Evolutionary conservation across 2,797 vertebrate genomes (phyloP).

Genomic region (Hoplostethus mediterraneus): DNA sequence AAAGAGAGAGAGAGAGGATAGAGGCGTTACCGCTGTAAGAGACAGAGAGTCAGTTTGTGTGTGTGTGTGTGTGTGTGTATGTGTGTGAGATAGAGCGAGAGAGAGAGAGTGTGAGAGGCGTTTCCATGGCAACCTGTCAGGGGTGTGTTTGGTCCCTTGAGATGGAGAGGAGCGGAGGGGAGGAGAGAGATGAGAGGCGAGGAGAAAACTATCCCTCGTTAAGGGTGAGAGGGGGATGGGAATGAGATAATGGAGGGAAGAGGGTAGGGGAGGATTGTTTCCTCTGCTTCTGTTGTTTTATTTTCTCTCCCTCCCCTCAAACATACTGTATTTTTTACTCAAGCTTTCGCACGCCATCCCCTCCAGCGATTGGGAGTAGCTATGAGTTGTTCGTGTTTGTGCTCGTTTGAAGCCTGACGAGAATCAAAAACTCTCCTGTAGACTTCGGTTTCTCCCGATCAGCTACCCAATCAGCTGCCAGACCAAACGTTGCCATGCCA

Average conservation of each 20-base stretch:
- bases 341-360: constrained; percentile 26
- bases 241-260: constrained; percentile 57
- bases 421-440: not conserved
- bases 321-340: too few species aligned
- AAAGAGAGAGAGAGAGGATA: constrained; percentile 44
- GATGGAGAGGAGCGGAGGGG: constrained; percentile 61
- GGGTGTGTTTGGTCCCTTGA: constrained; percentile 83
- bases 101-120: constrained; percentile 66
- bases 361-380: constrained; percentile 36
- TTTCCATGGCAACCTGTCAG: constrained; percentile 82
- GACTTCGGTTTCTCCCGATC: not conserved
- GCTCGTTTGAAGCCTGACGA: not conserved
- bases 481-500: too few species aligned
- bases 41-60: constrained; percentile 8
- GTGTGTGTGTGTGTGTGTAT: constrained; percentile 9
- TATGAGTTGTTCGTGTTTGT: constrained; percentile 17
- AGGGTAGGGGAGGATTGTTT: constrained; percentile 42
- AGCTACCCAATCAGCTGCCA: not conserved
- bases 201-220: constrained; percentile 76
- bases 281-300: constrained; percentile 43
- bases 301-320: constrained; percentile 9
- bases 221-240: constrained; percentile 61
- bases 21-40: constrained; percentile 73
- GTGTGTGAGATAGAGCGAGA: constrained; percentile 20
- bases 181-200: constrained; percentile 66